Base-by-base conservation (phyloP, 2,888 invertebrate species). In the Phaonia tiefii region DNA sequence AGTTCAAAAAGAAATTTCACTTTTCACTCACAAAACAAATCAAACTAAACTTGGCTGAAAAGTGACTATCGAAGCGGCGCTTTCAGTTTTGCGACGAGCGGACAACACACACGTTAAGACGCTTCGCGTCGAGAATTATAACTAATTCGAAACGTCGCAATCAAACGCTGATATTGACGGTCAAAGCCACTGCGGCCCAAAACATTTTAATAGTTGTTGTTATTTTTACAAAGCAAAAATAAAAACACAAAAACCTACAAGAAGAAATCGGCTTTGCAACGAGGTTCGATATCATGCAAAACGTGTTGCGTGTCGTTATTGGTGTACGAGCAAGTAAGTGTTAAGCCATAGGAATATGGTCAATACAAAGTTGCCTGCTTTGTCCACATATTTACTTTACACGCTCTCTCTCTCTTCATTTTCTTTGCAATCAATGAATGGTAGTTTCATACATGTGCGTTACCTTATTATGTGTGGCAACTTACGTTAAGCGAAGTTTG, bases 41-140 rank as follows among this genome's bases (percentile, higher is more conserved):
- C 8, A 31, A 5, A 5, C 8, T 31, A 31, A 8, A 31, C 31
- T 31, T 31, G 31, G 31, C 31, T 31, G 8, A 31, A 31, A 31
- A 31, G 22, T 67, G n/a, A 72, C 46, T 60, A 39, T 5, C 15
- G 44, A n/a, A 17, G 42, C 54, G 25, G 20, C 69, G 65, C 17
- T 25, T 39, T 49, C 31, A 26, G 20, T 15, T 60, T 71, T 1
- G 54, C 20, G 31, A n/a, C 71, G 46, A 76, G 79, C 83, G 80
- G 60, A 58, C 31, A 31, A 31, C n/a, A n/a, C n/a, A 31, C 66
- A 80, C 67, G 81, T 81, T 75, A 69, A 84, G 79, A 83, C 88
- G 85, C 84, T 86, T 81, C 84, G 79, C 86, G 84, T 86, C 86
- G 84, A 87, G 87, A 87, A 89, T 84, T 83, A 85, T 85, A 86